Base-by-base conservation (phyloP, 2,113 vertebrate genomes). In the Empidonax traillii region DNA sequence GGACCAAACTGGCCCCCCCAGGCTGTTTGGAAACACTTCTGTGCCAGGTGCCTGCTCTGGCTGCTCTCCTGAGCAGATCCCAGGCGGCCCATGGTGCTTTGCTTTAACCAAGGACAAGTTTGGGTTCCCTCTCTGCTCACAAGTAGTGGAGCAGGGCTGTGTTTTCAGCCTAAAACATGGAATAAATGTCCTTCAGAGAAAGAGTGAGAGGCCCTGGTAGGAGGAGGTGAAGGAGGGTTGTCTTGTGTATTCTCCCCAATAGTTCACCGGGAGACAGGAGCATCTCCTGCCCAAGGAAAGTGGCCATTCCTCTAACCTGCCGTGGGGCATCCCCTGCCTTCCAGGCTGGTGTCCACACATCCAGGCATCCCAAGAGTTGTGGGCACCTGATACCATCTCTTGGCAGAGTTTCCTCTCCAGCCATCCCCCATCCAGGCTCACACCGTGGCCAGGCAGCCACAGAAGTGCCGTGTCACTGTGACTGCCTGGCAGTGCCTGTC, bases 381-480 rank as follows among this genome's bases (percentile, higher is more conserved):
- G 33, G 67, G 31, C 25, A 9, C 20, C 31, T 21, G 30, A 3
- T 6, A 5, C 13, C 18, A 14, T 47, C 31, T 71, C 62, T 71
- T 6, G 9, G 14, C 16, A 6, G 16, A 49, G 7, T 23, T 66
- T 47, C 37, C 28, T 58, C 31, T 39, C 27, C 23, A n/a, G 20
- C 30, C 33, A 19, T 6, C 68, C 55, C 4, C 0, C 31, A n/a
- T 2, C 24, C 58, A 15, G 39, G 27, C 55, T 71, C 4, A 0
- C 12, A 10, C 17, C 59, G 58, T 3, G 1, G 52, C 33, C 46
- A 2, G 35, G 66, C 84, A 15, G 39, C 33, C 1, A 41, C 84
- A 15, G 35, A 10, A 46, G 72, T 44, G 44, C 83, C 11, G 0
- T 17, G 75, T 37, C 87, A 35, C 87, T 0, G 0, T 0, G 1